Base-by-base conservation (phyloP, 2,113 vertebrate species). In the Bucco capensis region DNA sequence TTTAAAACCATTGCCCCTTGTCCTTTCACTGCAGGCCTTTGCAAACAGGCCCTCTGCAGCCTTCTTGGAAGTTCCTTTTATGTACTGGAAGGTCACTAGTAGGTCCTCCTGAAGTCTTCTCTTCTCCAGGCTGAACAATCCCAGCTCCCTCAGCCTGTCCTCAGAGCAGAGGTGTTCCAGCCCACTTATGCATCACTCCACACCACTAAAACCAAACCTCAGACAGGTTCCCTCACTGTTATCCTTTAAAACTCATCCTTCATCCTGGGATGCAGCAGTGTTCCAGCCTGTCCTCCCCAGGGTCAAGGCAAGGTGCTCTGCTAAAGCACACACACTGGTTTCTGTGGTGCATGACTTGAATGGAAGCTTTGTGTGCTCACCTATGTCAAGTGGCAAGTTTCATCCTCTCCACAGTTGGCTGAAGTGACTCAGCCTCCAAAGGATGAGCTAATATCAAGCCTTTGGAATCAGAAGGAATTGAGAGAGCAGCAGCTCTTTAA, bases 341-440 rank as follows among this genome's bases (percentile, higher is more conserved):
- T 33, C 42, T 49, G 50, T 12, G n/a, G 25, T 10, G 6, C 5
- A 5, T n/a, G 37, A 2, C 9, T 44, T 7, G 10, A 60, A 7
- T 1, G 3, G 28, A 28, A 46, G 56, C 31, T 18, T 4, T 5
- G n/a, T 19, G 37, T 24, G 66, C 78, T 60, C 74, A n/a, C 24
- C 9, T 10, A 0, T 0, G 12, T 4, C 1, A 9, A 51, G 50
- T 2, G 14, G 6, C 22, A 6, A n/a, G 17, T 3, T 73, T 42
- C 66, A 9, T 31, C 78, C 37, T 69, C 58, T 46, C 60, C 6
- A 2, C n/a, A 23, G 70, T 3, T 83, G 77, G 1, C 21, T 37
- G 7, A 5, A 28, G 23, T 19, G 81, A 65, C 28, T 89, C 83
- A 78, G 61, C 53, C 71, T 50, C 37, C 74, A 37, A 27, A 27